phyloP scores from a whole-genome alignment of 2,113 vertebrate genomes.

The Campylorhamphus procurvoides region DNA sequence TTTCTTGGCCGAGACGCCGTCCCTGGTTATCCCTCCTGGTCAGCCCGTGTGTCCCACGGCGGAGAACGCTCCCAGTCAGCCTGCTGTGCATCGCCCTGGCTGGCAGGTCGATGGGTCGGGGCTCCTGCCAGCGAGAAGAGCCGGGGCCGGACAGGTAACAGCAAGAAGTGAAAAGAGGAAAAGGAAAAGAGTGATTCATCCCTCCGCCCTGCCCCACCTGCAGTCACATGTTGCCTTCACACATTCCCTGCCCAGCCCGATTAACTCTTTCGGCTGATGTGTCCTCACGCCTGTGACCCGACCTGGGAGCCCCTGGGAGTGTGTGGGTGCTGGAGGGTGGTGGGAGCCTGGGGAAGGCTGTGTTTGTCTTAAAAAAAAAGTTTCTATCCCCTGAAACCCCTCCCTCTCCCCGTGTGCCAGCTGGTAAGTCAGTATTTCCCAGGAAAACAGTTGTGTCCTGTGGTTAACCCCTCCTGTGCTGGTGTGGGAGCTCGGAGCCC shows the following conservation, averaged over 20 bases:
- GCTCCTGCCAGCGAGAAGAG: neutral
- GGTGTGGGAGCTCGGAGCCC: neutral
- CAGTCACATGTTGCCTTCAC: conserved; percentile 58
- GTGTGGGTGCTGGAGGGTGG: rapidly evolving
- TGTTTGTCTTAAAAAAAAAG: neutral
- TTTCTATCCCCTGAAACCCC: rapidly evolving
- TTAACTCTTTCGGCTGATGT: conserved; percentile 48
- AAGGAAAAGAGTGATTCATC: conserved; percentile 56
- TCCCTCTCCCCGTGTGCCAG: neutral
- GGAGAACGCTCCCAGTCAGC: neutral
- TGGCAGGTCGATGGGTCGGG: neutral
- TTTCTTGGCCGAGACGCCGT: neutral
- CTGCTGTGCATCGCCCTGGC: neutral
- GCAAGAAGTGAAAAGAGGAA: conserved; percentile 65
- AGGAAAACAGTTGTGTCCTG: neutral
- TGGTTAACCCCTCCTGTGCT: neutral
- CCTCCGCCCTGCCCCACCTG: conserved; percentile 68
- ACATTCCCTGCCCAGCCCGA: neutral
- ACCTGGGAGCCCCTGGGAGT: rapidly evolving
- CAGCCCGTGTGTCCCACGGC: neutral
- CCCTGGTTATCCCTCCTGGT: rapidly evolving
- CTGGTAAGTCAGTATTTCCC: neutral
- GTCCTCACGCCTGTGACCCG: neutral
- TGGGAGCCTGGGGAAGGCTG: neutral
- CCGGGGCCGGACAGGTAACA: conserved; percentile 32